phyloP scores from a whole-genome alignment of 2,113 vertebrate genomes.

The Sphyrna mokarran region DNA sequence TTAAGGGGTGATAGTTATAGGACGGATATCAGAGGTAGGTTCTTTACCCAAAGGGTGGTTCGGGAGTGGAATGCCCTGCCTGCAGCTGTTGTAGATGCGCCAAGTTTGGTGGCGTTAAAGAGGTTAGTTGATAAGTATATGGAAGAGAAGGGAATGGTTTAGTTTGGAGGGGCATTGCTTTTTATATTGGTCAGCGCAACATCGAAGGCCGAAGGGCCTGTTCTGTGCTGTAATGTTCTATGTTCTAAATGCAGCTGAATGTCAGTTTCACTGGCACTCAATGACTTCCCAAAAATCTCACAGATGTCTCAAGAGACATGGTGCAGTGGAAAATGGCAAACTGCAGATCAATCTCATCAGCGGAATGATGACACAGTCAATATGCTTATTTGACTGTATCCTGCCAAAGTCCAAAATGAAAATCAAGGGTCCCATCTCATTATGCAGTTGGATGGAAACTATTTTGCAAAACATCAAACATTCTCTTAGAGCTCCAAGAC shows the following conservation, averaged over 20 bases:
- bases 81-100: too few species aligned
- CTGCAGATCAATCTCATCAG: background rate
- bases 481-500: background rate
- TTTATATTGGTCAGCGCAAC: too few species aligned
- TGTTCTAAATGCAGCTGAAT: background rate
- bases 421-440: background rate
- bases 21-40: too few species aligned
- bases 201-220: too few species aligned
- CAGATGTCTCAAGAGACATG: background rate
- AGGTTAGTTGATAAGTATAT: too few species aligned
- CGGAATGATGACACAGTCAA: conserved; percentile 7
- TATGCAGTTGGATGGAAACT: background rate
- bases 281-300: background rate
- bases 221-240: too few species aligned
- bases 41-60: too few species aligned
- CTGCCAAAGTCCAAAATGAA: background rate
- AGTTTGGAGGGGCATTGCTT: too few species aligned
- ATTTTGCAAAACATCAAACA: background rate
- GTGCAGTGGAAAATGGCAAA: background rate
- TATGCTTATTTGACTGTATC: background rate
- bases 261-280: background rate
- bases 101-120: too few species aligned
- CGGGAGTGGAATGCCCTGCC: too few species aligned
- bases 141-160: too few species aligned
- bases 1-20: too few species aligned